Conservation (phyloP, 2,888 invertebrate genomes). For the Tetranychus piercei region DNA sequence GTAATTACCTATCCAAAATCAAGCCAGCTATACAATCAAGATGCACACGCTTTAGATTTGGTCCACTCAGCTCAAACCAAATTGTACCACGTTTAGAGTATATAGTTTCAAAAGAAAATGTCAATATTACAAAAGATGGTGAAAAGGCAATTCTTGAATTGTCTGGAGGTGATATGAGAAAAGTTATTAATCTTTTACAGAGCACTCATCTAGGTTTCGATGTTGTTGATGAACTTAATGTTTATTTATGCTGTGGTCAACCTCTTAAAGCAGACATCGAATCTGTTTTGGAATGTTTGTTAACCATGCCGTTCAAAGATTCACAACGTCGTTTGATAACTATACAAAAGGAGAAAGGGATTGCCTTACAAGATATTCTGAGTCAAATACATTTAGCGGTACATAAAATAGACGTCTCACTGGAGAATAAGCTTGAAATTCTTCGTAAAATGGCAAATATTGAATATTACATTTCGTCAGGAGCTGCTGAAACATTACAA, state of each 20-base stretch:
- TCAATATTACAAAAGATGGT: slow-evolving; percentile 67
- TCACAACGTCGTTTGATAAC: slow-evolving; percentile 41
- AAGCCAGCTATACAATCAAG: slow-evolving; percentile 95
- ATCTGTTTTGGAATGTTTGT: slow-evolving; percentile 64
- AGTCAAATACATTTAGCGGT: slow-evolving; percentile 59
- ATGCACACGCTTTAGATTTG: slow-evolving; percentile 89
- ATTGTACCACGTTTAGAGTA: slow-evolving; percentile 71
- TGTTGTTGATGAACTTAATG: slow-evolving; percentile 67
- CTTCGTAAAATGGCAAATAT: slow-evolving; percentile 72
- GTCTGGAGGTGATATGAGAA: slow-evolving; percentile 92
- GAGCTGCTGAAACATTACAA: slow-evolving; percentile 77
- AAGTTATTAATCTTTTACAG: slow-evolving; percentile 72
- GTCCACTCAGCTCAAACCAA: slow-evolving; percentile 62
- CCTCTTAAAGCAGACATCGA: slow-evolving; percentile 74
- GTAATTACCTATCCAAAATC: slow-evolving; percentile 94
- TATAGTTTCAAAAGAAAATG: slow-evolving; percentile 63
- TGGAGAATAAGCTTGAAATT: slow-evolving; percentile 53
- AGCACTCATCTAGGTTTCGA: slow-evolving; percentile 85
- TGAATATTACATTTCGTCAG: slow-evolving; percentile 54
- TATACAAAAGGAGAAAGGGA: slow-evolving; percentile 65
- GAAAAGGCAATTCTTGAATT: slow-evolving; percentile 68
- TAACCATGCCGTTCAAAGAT: slow-evolving; percentile 51
- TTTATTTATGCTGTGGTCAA: slow-evolving; percentile 90
- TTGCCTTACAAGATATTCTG: slow-evolving; percentile 78
- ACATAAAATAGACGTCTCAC: slow-evolving; percentile 60